Percentiles rank a stretch among this genome's conserved stretches.
These are phyloP conservation scores for Agriopis marginaria DNA, from an alignment of 2,888 invertebrate species.

Conservation along the genomic window DNA sequence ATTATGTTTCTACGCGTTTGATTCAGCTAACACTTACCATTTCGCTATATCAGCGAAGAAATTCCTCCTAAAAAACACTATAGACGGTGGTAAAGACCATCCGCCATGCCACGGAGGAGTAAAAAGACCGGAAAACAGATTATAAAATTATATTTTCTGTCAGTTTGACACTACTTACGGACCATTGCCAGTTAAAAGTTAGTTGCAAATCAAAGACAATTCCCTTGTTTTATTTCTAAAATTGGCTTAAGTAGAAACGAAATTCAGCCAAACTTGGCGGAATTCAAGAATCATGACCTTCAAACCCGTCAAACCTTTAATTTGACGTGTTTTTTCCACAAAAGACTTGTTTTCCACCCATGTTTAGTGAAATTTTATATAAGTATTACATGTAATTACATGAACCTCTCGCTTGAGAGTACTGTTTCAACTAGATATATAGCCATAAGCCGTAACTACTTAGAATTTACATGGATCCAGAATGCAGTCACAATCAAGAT, in stretches of 20 bases:
- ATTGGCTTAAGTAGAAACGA: too few species aligned
- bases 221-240: background rate
- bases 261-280: background rate
- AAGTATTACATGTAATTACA: background rate
- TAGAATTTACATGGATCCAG: background rate
- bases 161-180: slow-evolving; percentile 55
- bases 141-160: slow-evolving; percentile 61
- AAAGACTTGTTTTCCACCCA: too few species aligned
- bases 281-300: too few species aligned
- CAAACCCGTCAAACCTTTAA: background rate
- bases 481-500: slow-evolving; percentile 30
- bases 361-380: background rate
- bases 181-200: slow-evolving; percentile 66
- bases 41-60: slow-evolving; percentile 81
- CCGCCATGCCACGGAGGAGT: slow-evolving; percentile 86
- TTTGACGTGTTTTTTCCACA: background rate
- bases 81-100: slow-evolving; percentile 78
- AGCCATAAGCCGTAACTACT: background rate
- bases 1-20: slow-evolving; percentile 49
- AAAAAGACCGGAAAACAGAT: slow-evolving; percentile 81
- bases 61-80: slow-evolving; percentile 81
- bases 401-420: too few species aligned
- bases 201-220: slow-evolving; percentile 1
- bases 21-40: slow-evolving; percentile 74
- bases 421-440: background rate